Evolutionary conservation across 2,797 vertebrate genomes (phyloP), one percentile per base, ranked within the genome.

Genomic region (Tachyglossus aculeatus): DNA sequence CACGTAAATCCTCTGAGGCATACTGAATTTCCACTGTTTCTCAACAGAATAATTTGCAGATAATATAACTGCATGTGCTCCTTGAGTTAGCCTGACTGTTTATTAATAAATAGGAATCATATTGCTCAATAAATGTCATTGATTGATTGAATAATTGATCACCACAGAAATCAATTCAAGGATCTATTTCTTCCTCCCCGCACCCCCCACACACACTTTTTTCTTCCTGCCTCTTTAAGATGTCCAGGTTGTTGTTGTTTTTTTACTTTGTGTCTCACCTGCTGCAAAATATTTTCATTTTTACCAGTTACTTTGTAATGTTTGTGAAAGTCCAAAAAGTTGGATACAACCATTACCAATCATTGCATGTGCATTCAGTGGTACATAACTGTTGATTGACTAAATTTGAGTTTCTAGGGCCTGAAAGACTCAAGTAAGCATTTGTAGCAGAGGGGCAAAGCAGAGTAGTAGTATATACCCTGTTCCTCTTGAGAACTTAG

Each of bases 71-170:
- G 36, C 21, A 16, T 60, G 9, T 10, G 14, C 55, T 63, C 32
- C 60, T 21, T 71, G 19, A 57, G 34, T 66, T 88, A 62, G 60
- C 45, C 34, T 76, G 12, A 34, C 29, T 71, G 71, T 63, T 74
- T 78, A 85, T 73, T 80, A 83, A 70, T 75, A 51, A 57, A 65
- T 68, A 65, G 21, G 55, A 7, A 37, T 81, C 52, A 56, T 56
- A 78, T 81, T 79, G 82, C 5, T n/a, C n/a, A n/a, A n/a, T n/a
- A n/a, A n/a, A n/a, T n/a, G n/a, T n/a, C n/a, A n/a, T n/a, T n/a
- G n/a, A n/a, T n/a, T n/a, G n/a, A n/a, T n/a, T n/a, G n/a, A n/a
- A n/a, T n/a, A n/a, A n/a, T n/a, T n/a, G n/a, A n/a, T n/a, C 41
- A 80, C 76, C 41, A 73, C 27, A 63, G 31, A 83, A 29, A 71